phyloP scores from a whole-genome alignment of 2,113 vertebrate genomes.

The Leptodactylus fuscus region DNA sequence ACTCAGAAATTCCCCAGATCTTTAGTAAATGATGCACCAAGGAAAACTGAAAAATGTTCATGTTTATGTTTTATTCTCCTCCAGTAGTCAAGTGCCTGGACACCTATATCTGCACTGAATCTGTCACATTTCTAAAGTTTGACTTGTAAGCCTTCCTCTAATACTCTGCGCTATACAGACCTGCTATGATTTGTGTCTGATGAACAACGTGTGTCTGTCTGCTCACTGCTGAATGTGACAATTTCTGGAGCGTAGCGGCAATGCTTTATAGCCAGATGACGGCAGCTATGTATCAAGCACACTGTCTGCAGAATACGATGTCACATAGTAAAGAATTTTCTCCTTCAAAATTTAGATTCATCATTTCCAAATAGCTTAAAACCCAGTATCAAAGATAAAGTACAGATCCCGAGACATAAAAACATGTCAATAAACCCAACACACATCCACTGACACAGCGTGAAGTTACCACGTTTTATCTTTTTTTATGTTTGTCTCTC shows the following conservation, averaged over 20 bases:
- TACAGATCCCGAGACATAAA: neutral
- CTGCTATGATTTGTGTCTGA: neutral
- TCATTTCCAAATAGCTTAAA: neutral
- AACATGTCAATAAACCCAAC: neutral
- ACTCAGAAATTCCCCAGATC: neutral
- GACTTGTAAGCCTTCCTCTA: neutral
- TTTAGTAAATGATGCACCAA: neutral
- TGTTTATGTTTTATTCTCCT: neutral
- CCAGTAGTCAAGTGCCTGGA: neutral
- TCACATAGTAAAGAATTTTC: neutral
- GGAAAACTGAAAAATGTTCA: neutral
- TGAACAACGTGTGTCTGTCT: neutral
- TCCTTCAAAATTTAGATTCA: neutral
- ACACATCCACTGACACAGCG: neutral
- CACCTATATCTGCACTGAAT: neutral
- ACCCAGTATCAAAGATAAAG: neutral
- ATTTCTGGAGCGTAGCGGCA: neutral
- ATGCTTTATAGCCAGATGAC: neutral
- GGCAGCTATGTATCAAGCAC: neutral
- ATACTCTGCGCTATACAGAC: neutral
- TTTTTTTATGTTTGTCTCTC: neutral
- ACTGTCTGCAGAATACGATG: neutral
- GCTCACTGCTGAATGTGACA: neutral
- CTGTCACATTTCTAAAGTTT: neutral
- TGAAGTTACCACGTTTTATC: neutral